Conservation (phyloP, 2,113 vertebrate genomes). For the Anser brachyrhynchus region DNA sequence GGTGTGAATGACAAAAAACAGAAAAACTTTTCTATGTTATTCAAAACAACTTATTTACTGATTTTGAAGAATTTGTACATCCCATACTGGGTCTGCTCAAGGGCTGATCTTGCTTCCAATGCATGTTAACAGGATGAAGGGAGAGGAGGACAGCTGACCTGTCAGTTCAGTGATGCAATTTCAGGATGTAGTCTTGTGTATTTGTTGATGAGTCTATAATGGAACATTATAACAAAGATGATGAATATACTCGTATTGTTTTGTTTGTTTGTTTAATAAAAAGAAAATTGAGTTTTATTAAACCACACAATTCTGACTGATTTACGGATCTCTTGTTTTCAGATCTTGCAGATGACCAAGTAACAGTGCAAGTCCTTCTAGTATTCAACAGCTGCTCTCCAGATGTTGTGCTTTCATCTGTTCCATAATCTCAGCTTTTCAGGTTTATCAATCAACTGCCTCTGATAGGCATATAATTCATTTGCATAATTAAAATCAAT, state of each 20-base stretch:
- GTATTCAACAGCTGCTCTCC: neutral
- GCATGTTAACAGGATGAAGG: neutral
- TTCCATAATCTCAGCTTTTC: neutral
- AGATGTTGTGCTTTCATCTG: neutral
- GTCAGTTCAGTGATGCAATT: neutral
- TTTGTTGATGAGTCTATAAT: neutral
- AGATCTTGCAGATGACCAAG: neutral
- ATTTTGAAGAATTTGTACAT: neutral
- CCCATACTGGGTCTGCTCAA: neutral
- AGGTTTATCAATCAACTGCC: neutral
- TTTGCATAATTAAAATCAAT: slow-evolving; percentile 7
- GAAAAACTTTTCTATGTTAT: neutral
- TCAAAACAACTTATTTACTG: neutral
- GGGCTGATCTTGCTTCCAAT: neutral
- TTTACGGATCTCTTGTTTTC: neutral
- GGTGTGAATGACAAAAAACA: neutral
- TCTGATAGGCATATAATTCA: neutral
- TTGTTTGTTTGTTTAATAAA: neutral
- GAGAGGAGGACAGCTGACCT: neutral
- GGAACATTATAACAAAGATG: neutral
- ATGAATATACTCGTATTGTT: neutral
- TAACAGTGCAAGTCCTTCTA: neutral
- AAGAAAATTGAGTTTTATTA: neutral
- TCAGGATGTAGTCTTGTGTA: neutral
- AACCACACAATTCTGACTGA: neutral